These are phyloP conservation scores for Cataglyphis altisquamis DNA, from an alignment of 2,888 invertebrate genomes.

Conservation along the genomic window DNA sequence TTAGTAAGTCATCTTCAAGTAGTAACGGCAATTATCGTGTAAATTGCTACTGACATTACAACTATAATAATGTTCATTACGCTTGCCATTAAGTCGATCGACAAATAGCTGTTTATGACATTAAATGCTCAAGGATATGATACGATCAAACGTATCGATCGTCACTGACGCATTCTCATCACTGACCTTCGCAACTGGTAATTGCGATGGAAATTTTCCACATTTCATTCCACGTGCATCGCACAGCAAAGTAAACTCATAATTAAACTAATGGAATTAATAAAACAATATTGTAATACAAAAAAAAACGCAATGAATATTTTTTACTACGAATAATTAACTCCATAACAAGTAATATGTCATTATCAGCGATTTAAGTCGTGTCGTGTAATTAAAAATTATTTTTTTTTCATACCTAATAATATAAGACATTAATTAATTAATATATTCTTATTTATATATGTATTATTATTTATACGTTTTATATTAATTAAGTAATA, in stretches of 20 bases:
- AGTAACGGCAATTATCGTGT: not conserved
- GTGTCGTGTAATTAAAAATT: conserved; percentile 57
- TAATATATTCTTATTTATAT: too few species aligned
- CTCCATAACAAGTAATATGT: not conserved
- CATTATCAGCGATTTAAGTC: not conserved
- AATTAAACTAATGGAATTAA: not conserved
- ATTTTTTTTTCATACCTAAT: conserved; percentile 81
- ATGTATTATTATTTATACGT: too few species aligned
- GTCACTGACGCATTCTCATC: not conserved
- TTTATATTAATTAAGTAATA: too few species aligned
- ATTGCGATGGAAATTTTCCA: not conserved
- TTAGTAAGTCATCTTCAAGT: not conserved
- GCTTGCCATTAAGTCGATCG: not conserved
- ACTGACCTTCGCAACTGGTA: not conserved
- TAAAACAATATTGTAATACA: not conserved
- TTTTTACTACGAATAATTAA: not conserved
- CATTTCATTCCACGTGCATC: not conserved
- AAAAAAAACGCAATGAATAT: not conserved
- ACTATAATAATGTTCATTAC: not conserved
- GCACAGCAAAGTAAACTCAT: not conserved
- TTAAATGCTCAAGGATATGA: not conserved
- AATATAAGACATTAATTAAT: too few species aligned
- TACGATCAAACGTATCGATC: not conserved
- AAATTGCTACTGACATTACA: not conserved
- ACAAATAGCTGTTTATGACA: not conserved